Percentiles rank a stretch among this genome's conserved stretches.
Conservation (phyloP, 2,797 vertebrate species). For the Salarias fasciatus region DNA sequence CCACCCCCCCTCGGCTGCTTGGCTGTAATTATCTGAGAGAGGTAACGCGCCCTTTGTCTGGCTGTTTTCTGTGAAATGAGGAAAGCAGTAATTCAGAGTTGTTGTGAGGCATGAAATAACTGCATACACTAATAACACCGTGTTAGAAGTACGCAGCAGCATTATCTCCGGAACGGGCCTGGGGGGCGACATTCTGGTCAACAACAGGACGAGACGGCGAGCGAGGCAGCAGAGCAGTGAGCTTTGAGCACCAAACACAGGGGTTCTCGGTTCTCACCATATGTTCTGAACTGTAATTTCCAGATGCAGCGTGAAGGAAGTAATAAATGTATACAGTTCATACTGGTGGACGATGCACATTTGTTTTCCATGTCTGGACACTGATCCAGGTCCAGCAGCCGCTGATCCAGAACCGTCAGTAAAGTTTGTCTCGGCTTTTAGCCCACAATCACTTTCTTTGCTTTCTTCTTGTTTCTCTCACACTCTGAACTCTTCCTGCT, state of each 20-base stretch:
- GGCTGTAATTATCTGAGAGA: conserved; percentile 15
- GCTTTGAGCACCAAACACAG: neutral
- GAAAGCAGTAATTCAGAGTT: neutral
- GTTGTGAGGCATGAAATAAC: neutral
- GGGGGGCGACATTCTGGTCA: neutral
- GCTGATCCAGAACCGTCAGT: too few species aligned
- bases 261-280: too few species aligned
- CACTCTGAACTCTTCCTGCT: too few species aligned
- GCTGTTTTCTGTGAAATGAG: neutral
- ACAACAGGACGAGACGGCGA: neutral
- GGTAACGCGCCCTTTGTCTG: neutral
- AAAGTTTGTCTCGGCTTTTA: too few species aligned
- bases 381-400: too few species aligned
- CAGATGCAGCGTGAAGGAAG: too few species aligned
- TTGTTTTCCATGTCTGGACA: too few species aligned
- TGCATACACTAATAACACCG: neutral
- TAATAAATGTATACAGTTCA: too few species aligned
- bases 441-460: too few species aligned
- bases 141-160: neutral
- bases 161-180: neutral
- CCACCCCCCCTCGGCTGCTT: neutral
- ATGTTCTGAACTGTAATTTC: too few species aligned
- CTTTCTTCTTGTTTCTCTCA: too few species aligned
- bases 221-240: neutral
- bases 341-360: too few species aligned